These are phyloP conservation scores for Dissostichus mawsoni DNA, from an alignment of 2,113 vertebrate genomes.

Conservation along the genomic window DNA sequence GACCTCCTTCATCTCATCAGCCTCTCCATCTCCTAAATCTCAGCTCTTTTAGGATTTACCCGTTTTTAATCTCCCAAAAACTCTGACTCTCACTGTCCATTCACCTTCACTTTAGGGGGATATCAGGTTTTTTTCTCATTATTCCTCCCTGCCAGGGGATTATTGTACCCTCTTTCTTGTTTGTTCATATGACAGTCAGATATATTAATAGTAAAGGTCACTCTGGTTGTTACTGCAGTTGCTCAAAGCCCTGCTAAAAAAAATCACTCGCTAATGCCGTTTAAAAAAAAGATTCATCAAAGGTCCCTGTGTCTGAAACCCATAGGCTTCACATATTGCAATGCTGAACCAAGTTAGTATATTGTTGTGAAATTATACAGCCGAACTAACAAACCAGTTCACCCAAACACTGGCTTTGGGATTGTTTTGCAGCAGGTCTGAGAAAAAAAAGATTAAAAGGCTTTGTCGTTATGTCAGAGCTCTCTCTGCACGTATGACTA, in stretches of 20 bases:
- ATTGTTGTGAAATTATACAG: background rate
- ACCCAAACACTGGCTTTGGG: background rate
- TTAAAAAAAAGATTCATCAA: constrained; percentile 20
- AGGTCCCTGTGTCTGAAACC: constrained; percentile 1
- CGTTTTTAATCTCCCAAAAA: constrained; percentile 66
- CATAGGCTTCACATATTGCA: background rate
- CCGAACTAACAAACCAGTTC: constrained; percentile 7
- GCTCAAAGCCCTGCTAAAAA: constrained; percentile 29
- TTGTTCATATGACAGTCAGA: constrained; percentile 26
- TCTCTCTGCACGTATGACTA: background rate
- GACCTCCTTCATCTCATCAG: constrained; percentile 58
- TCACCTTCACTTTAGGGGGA: constrained; percentile 37
- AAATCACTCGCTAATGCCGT: constrained; percentile 32
- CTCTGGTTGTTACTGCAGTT: constrained; percentile 17
- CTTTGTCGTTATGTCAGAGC: constrained; percentile 30
- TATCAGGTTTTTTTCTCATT: constrained; percentile 26
- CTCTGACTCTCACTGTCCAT: constrained; percentile 48
- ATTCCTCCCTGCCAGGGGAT: constrained; percentile 10
- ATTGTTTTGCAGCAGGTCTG: constrained; percentile 1
- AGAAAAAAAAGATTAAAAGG: constrained; percentile 13
- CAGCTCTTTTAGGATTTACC: constrained; percentile 73
- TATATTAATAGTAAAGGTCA: constrained; percentile 50
- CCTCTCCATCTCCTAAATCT: constrained; percentile 47
- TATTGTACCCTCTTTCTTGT: background rate
- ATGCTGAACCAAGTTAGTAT: background rate